Evolutionary conservation across 2,888 invertebrate species (phyloP).

Genomic region (Imbricaverruca yamaguchii): DNA sequence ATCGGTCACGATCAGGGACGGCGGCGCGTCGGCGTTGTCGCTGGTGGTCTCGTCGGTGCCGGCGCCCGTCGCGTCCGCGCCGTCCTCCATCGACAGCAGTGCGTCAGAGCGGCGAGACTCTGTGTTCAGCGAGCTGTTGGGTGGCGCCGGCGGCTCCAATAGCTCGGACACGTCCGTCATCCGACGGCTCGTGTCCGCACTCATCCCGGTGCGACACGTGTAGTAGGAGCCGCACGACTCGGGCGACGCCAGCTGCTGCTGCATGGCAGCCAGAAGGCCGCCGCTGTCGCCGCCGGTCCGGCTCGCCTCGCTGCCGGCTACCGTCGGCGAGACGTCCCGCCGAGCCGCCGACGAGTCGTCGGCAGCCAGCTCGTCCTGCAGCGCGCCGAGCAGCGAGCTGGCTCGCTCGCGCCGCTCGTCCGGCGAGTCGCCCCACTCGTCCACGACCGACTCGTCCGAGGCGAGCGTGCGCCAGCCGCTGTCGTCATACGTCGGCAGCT

Average conservation of each 20-base stretch:
- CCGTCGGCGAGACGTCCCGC: conserved; percentile 27
- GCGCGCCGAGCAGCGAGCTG: conserved; percentile 30
- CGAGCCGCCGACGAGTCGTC: conserved; percentile 30
- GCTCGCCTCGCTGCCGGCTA: neutral
- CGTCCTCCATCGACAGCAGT: conserved; percentile 18
- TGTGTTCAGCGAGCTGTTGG: conserved; percentile 20
- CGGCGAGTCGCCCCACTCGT: conserved; percentile 27
- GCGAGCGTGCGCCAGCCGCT: conserved; percentile 12
- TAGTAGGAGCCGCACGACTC: conserved; percentile 38
- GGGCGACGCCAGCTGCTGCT: conserved; percentile 48
- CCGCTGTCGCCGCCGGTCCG: conserved; percentile 42
- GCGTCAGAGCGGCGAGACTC: neutral
- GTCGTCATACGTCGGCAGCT: neutral
- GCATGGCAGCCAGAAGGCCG: conserved; percentile 90
- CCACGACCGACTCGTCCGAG: conserved; percentile 27
- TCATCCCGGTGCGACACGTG: conserved; percentile 31
- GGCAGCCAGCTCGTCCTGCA: conserved; percentile 26
- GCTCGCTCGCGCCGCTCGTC: conserved; percentile 28
- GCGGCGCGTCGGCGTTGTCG: conserved; percentile 20
- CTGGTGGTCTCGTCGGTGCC: conserved; percentile 26
- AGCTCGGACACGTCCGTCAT: conserved; percentile 32
- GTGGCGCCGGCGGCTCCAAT: conserved; percentile 44
- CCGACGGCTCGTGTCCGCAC: neutral
- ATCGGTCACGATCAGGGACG: neutral
- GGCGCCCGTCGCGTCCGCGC: conserved; percentile 11